phyloP scores from a whole-genome alignment of 2,888 invertebrate species.

The Pseudococcus viburni region DNA sequence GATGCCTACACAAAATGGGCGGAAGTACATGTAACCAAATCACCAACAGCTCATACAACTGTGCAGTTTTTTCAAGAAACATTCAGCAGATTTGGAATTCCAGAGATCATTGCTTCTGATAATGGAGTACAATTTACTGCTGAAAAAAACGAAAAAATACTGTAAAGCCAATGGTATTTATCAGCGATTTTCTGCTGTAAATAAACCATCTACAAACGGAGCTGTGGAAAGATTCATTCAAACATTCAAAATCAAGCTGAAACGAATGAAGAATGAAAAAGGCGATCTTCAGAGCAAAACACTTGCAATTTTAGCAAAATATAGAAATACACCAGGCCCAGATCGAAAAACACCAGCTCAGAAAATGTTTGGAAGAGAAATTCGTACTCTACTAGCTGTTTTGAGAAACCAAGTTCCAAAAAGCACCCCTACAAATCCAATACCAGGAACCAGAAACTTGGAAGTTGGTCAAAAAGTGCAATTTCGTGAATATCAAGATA shows the following conservation, averaged over 20 bases:
- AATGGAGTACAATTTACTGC: constrained; percentile 44
- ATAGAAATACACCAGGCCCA: constrained; percentile 67
- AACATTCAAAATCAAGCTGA: constrained; percentile 21
- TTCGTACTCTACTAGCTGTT: constrained; percentile 9
- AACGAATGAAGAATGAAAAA: constrained; percentile 50
- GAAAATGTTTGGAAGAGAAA: too few relatives aligned
- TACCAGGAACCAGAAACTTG: neutral
- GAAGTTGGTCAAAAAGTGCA: constrained; percentile 63
- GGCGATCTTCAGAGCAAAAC: constrained; percentile 67
- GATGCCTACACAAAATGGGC: constrained; percentile 53
- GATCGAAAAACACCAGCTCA: too few relatives aligned
- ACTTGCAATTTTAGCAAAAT: constrained; percentile 67
- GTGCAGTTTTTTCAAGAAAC: constrained; percentile 47
- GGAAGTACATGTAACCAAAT: constrained; percentile 40
- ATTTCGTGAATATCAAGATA: neutral
- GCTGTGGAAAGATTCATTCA: constrained; percentile 48
- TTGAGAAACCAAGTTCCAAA: neutral
- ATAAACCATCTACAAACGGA: constrained; percentile 50
- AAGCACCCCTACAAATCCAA: neutral
- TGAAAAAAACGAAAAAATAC: constrained; percentile 5
- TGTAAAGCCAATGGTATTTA: neutral
- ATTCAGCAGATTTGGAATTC: constrained; percentile 53
- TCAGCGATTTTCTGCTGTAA: constrained; percentile 21
- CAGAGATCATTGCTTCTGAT: constrained; percentile 48
- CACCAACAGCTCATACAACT: too few relatives aligned